Evolutionary conservation across 1,140 invertebrate genomes (phyloP).

Genomic region (Mamestra configurata): DNA sequence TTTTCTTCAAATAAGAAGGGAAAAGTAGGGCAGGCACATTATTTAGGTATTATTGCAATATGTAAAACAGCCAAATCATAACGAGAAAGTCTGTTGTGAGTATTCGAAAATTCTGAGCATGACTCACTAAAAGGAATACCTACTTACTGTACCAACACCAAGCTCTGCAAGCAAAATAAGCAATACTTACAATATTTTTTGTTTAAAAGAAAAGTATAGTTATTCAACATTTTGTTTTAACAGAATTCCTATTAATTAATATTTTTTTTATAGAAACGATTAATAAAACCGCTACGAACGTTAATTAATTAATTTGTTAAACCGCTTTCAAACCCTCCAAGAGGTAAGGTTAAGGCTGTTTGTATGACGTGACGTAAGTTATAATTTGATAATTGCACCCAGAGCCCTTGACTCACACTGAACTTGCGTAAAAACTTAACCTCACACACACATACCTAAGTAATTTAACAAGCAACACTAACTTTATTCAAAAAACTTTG

Average conservation of each 20-base stretch:
- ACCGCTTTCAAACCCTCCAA: slow-evolving; percentile 30
- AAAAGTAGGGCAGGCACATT: no score
- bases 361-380: slow-evolving; percentile 34
- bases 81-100: neutral
- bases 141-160: no score
- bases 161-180: no score
- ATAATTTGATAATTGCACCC: slow-evolving; percentile 55
- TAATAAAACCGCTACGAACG: neutral
- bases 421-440: slow-evolving; percentile 49
- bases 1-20: no score
- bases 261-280: no score
- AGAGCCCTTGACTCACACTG: slow-evolving; percentile 45
- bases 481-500: no score
- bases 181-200: no score
- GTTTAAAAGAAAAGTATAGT: no score
- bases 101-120: neutral
- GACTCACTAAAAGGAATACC: neutral
- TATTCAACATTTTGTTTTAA: no score
- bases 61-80: neutral
- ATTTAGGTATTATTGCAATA: no score
- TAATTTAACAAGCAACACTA: neutral
- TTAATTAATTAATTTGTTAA: neutral
- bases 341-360: slow-evolving; percentile 29
- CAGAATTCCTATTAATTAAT: no score
- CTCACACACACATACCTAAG: slow-evolving; percentile 1